A percentile compares a stretch with the other conserved stretches of the same genome.
Conservation (phyloP, 2,113 vertebrate genomes). For the Toxotes jaculatrix region DNA sequence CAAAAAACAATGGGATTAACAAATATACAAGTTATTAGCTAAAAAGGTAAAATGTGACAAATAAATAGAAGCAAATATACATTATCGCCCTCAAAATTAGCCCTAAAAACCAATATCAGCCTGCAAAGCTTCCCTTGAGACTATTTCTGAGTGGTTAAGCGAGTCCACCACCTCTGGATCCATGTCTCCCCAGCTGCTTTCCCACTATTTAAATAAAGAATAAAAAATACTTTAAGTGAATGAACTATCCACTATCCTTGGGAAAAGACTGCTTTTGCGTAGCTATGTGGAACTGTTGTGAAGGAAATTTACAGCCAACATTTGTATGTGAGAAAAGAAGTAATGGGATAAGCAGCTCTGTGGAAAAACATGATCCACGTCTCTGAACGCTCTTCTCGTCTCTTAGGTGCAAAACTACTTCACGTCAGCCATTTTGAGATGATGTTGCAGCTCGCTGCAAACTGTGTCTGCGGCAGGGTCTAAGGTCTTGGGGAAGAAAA, state of each 20-base stretch:
- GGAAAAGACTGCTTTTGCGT: constrained; percentile 29
- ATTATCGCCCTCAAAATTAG: constrained; percentile 45
- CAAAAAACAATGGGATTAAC: constrained; percentile 65
- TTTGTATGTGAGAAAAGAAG: constrained; percentile 29
- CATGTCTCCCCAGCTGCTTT: constrained; percentile 42
- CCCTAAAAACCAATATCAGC: constrained; percentile 51
- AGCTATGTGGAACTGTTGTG: constrained; percentile 9
- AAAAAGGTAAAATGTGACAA: constrained; percentile 66
- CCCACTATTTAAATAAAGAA: constrained; percentile 35
- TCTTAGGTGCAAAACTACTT: constrained; percentile 40
- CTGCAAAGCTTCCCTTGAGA: constrained; percentile 45
- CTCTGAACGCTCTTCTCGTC: constrained; percentile 45
- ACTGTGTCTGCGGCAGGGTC: constrained; percentile 61
- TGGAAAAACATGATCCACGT: constrained; percentile 44
- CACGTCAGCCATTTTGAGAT: constrained; percentile 58
- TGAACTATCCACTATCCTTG: neutral
- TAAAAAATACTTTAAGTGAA: constrained; percentile 4
- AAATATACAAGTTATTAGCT: constrained; percentile 65
- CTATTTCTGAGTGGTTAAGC: neutral
- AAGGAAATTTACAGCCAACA: constrained; percentile 48
- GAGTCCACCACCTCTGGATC: constrained; percentile 38
- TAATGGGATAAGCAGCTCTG: constrained; percentile 49
- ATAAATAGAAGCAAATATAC: constrained; percentile 80
- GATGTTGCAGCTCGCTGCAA: constrained; percentile 58
- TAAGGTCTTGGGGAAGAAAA: constrained; percentile 72